Conservation (phyloP, 2,797 vertebrate genomes). For the Hoplostethus atlanticus region DNA sequence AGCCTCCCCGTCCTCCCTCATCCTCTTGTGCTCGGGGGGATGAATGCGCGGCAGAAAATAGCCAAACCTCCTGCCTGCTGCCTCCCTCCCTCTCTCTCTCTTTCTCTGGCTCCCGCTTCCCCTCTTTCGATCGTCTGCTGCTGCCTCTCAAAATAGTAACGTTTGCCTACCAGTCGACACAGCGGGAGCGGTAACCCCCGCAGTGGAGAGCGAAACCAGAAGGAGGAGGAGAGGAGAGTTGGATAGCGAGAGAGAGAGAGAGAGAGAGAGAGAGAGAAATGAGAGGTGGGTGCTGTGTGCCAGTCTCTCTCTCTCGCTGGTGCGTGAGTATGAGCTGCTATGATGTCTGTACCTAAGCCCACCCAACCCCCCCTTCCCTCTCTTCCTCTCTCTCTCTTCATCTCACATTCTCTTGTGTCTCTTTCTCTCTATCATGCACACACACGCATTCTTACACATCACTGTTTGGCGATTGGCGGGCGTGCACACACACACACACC, state of each 20-base stretch:
- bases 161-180: slow-evolving; percentile 73
- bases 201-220: slow-evolving; percentile 44
- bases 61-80: slow-evolving; percentile 12
- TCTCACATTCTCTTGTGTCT: background rate
- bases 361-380: slow-evolving; percentile 38
- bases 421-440: slow-evolving; percentile 24
- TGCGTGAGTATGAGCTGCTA: slow-evolving; percentile 68
- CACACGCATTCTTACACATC: slow-evolving; percentile 67
- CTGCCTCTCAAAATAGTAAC: slow-evolving; percentile 80
- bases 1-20: slow-evolving; percentile 47
- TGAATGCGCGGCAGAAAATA: slow-evolving; percentile 46
- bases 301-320: slow-evolving; percentile 54
- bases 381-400: slow-evolving; percentile 7
- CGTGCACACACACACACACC: slow-evolving; percentile 23
- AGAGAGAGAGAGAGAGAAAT: slow-evolving; percentile 21
- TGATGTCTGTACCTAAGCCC: slow-evolving; percentile 64
- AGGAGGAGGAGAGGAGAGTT: slow-evolving; percentile 40
- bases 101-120: slow-evolving; percentile 38
- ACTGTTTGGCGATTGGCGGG: slow-evolving; percentile 7
- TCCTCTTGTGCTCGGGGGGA: slow-evolving; percentile 41
- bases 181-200: slow-evolving; percentile 60
- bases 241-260: slow-evolving; percentile 6
- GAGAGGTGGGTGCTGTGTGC: slow-evolving; percentile 42
- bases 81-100: slow-evolving; percentile 30
- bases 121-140: slow-evolving; percentile 42